Base-by-base conservation (phyloP, 2,113 vertebrate genomes). In the Oriolus oriolus region DNA sequence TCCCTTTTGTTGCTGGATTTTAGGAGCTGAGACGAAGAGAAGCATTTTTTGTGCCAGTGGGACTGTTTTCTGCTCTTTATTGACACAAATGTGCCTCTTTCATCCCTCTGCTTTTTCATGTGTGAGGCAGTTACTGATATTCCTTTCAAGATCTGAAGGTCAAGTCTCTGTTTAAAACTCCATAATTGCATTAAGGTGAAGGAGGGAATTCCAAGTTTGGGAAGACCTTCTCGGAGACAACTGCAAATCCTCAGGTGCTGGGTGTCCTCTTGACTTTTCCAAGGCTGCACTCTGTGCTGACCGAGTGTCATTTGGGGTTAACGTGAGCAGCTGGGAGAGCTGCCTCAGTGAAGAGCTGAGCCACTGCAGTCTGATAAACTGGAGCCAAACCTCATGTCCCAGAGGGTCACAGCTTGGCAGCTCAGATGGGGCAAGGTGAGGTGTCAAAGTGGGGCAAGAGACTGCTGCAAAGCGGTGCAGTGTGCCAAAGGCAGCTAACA, bases 71-170 rank as follows among this genome's bases (percentile, higher is more conserved):
- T 90, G 42, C 66, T 84, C 79, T 87, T 90, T 95, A 91, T 94
- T 96, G 96, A 96, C 88, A 84, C 41, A 69, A 94, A 90, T 77
- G 95, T 84, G 45, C 21, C 19, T 54, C 90, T 94, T 88, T 93
- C 83, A 90, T 93, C 71, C 33, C 30, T 17, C 49, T 66, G 59
- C 31, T 81, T 92, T 86, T 81, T 63, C 76, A 39, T 57, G 24
- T 28, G 54, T 49, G 77, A 97, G 89, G 79, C 66, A 82, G 84
- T 89, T 94, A 60, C 63, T 95, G 89, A 81, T 95, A 93, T 30
- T 95, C 61, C 81, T 89, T 94, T 95, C 54, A 84, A 89, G 82
- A 77, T 59, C 65, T 93, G 95, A 96, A 93, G 92, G 96, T 97
- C 93, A 80, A 75, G 47, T 53, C 9, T 86, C 50, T 49, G 13